phyloP scores from a whole-genome alignment of 1,140 invertebrate species.

The Goniozus legneri region DNA sequence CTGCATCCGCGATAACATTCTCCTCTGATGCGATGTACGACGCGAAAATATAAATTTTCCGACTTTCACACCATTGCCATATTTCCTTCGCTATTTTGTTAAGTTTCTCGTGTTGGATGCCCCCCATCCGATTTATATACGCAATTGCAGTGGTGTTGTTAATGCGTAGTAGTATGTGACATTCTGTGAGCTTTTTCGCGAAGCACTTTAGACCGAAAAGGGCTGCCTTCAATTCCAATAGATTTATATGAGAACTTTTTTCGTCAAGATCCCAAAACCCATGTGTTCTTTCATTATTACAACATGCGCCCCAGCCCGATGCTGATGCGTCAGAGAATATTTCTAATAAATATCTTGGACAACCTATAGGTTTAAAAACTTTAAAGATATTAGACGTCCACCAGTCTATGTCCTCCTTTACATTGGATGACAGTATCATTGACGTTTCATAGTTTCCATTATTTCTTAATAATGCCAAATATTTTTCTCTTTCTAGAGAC shows the following conservation, averaged over 20 bases:
- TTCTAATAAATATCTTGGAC: slow-evolving; percentile 5
- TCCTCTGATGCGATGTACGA: slow-evolving; percentile 20
- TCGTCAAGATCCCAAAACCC: slow-evolving; percentile 16
- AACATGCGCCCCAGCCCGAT: slow-evolving; percentile 16
- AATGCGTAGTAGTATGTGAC: slow-evolving; percentile 28
- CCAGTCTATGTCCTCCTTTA: slow-evolving; percentile 23
- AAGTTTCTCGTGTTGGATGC: slow-evolving; percentile 7
- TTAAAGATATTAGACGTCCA: slow-evolving; percentile 23
- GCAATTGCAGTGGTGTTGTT: slow-evolving; percentile 24
- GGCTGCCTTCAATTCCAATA: slow-evolving; percentile 14
- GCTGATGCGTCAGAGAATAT: slow-evolving; percentile 20
- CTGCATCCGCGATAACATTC: slow-evolving; percentile 13
- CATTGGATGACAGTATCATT: not conserved
- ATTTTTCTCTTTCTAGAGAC: slow-evolving; percentile 22
- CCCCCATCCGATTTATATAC: slow-evolving; percentile 17
- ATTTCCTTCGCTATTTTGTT: slow-evolving; percentile 9
- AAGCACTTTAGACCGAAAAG: slow-evolving; percentile 21
- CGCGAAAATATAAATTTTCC: slow-evolving; percentile 17
- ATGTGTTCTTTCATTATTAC: slow-evolving; percentile 3
- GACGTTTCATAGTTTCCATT: not conserved
- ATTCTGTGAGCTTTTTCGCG: slow-evolving; percentile 14
- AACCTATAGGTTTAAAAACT: slow-evolving; percentile 14
- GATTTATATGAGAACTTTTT: slow-evolving; percentile 12
- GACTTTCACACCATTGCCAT: slow-evolving; percentile 16
- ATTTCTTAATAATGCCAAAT: slow-evolving; percentile 12